Evolutionary conservation across 2,888 invertebrate genomes (phyloP).

Genomic region (Protodeltote pygarga): DNA sequence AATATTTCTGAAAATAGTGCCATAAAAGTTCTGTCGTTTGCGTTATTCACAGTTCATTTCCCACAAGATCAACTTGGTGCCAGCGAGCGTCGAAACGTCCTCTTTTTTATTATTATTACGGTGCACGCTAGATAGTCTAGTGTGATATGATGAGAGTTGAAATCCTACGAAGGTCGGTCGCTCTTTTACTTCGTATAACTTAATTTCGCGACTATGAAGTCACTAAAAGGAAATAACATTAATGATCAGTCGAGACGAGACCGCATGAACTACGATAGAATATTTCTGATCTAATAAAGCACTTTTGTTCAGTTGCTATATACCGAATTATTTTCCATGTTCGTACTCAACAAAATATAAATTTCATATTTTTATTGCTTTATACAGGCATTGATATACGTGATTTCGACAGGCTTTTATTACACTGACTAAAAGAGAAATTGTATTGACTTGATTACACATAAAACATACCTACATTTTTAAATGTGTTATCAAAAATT

Average conservation of each 20-base stretch:
- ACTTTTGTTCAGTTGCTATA: slow-evolving; percentile 1
- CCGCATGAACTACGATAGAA: slow-evolving; percentile 13
- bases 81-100: not conserved
- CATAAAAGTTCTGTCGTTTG: slow-evolving; percentile 44
- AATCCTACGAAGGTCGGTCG: not conserved
- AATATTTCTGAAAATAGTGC: slow-evolving; percentile 54
- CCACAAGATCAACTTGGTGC: slow-evolving; percentile 16
- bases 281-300: slow-evolving; percentile 18
- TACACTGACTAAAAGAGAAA: too few relatives aligned
- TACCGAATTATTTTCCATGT: not conserved
- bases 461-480: too few relatives aligned
- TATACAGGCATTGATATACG: too few relatives aligned
- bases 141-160: slow-evolving; percentile 1
- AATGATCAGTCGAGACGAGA: slow-evolving; percentile 8
- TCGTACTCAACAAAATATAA: not conserved
- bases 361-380: not conserved
- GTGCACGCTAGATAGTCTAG: not conserved
- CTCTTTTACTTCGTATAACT: slow-evolving; percentile 9
- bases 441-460: too few relatives aligned
- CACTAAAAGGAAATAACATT: slow-evolving; percentile 19
- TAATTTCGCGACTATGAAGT: slow-evolving; percentile 9
- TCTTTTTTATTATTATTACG: slow-evolving; percentile 2
- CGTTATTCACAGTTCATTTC: slow-evolving; percentile 50
- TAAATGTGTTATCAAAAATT: not conserved
- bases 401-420: too few relatives aligned